Evolutionary conservation across 2,888 invertebrate species (phyloP), one percentile per base, ranked within the genome.

Genomic region (Alviniconcha strummeri): DNA sequence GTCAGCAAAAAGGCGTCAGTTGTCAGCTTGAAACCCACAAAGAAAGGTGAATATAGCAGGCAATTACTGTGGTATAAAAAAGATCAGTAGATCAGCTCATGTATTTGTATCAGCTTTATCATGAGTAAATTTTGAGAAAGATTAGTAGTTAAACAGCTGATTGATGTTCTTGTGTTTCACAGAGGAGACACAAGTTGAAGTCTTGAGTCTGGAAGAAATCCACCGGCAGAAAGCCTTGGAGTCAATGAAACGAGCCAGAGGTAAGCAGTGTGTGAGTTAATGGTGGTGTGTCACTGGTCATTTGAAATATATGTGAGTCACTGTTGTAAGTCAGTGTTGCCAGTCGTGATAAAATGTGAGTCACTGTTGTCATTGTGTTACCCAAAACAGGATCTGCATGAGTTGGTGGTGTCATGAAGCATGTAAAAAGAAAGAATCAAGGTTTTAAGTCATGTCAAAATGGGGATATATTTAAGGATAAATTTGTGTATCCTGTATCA

Each of bases 181-280:
- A 75, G 75, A 75, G 1, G 17, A 55, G n/a, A 9, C 55, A 2
- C 55, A 11, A 79, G 84, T 89, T n/a, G 88, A 88, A 81, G 86
- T 91, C 9, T 88, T 89, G 84, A 89, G 89, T 52, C 77, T 91
- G 77, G 91, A 91, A 84, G 90, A 91, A 64, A 90, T 90, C 67
- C 88, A 89, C 72, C 86, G 90, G 83, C 89, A 89, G 81, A 88
- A 88, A 83, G 90, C 90, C 11, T 75, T 90, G 64, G 84, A 86
- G 75, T 84, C 86, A 3, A 84, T 85, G 84, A 71, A 77, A 78
- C 84, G 82, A 82, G 84, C 84, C 13, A 80, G 80, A 84, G 86
- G 86, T 86, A 84, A 60, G 36, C 36, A 36, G 36, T 36, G 36
- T 56, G 56, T 76, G 8, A n/a, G 69, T 7, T 69, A 69, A 69